Percentiles rank a stretch among this genome's conserved stretches.
These are phyloP conservation scores for Cydia pomonella DNA, from an alignment of 1,140 invertebrate species.

Conservation along the genomic window DNA sequence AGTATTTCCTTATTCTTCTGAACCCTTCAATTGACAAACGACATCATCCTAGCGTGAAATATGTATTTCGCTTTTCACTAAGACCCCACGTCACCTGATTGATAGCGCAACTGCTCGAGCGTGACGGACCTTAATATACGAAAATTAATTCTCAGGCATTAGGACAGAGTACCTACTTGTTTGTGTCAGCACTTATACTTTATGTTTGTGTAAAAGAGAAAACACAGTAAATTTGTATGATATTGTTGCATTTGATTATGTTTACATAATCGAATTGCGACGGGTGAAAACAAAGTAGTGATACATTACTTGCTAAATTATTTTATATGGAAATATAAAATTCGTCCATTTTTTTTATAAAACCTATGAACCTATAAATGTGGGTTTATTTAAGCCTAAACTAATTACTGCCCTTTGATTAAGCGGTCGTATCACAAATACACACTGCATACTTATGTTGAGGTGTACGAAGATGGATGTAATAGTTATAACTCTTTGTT, in stretches of 20 bases:
- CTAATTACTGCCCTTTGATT: too few relatives aligned
- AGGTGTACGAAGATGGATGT: too few relatives aligned
- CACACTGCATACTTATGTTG: too few relatives aligned
- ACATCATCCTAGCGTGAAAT: slow-evolving; percentile 4
- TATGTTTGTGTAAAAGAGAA: neutral
- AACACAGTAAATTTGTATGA: neutral
- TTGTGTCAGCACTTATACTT: neutral
- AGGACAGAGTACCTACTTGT: neutral
- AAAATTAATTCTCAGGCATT: slow-evolving; percentile 1
- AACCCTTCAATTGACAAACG: neutral
- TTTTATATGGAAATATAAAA: too few relatives aligned
- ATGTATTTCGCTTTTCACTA: slow-evolving; percentile 10
- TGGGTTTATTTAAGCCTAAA: too few relatives aligned
- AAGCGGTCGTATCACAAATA: too few relatives aligned
- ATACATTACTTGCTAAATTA: too few relatives aligned
- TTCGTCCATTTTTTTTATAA: too few relatives aligned
- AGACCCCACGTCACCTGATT: neutral
- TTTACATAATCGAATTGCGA: too few relatives aligned
- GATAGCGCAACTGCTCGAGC: neutral
- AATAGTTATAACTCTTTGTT: too few relatives aligned
- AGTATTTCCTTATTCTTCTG: neutral
- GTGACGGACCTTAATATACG: slow-evolving; percentile 6
- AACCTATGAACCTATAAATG: too few relatives aligned
- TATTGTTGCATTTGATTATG: neutral
- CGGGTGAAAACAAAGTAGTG: too few relatives aligned